Percentiles rank a stretch among this genome's conserved stretches.
Evolutionary conservation across 2,113 vertebrate genomes (phyloP).

Genomic region (Nanorana parkeri): DNA sequence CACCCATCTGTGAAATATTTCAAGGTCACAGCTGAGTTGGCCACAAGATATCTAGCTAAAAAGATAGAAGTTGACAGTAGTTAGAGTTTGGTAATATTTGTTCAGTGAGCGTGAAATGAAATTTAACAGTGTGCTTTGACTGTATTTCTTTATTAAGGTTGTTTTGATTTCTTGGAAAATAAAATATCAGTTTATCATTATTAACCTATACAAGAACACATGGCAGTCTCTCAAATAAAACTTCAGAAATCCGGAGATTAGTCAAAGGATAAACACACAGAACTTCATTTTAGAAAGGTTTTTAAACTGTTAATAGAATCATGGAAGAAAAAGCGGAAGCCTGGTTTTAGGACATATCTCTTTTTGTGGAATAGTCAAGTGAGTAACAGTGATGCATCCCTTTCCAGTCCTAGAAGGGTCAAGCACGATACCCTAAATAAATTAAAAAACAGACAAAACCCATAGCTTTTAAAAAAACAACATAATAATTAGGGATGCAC

Average conservation of each 20-base stretch:
- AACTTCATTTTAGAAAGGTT: not conserved
- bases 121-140: conserved; percentile 72
- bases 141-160: conserved; percentile 75
- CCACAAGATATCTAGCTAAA: conserved; percentile 73
- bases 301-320: not conserved
- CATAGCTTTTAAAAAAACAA: too few relatives aligned
- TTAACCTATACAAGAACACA: conserved; percentile 54
- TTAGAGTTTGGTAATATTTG: conserved; percentile 74
- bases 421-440: too few relatives aligned
- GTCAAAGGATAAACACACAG: not conserved
- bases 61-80: conserved; percentile 72
- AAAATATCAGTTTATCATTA: conserved; percentile 64
- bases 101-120: conserved; percentile 79
- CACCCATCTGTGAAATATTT: conserved; percentile 74
- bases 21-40: conserved; percentile 70
- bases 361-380: too few relatives aligned
- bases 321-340: too few relatives aligned
- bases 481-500: too few relatives aligned
- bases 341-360: too few relatives aligned
- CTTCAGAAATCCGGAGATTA: not conserved
- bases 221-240: conserved; percentile 25
- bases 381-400: too few relatives aligned
- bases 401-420: too few relatives aligned
- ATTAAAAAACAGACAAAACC: too few relatives aligned
- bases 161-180: conserved; percentile 72